Evolutionary conservation across 2,113 vertebrate genomes (phyloP).

Genomic region (Ciconia stormi): DNA sequence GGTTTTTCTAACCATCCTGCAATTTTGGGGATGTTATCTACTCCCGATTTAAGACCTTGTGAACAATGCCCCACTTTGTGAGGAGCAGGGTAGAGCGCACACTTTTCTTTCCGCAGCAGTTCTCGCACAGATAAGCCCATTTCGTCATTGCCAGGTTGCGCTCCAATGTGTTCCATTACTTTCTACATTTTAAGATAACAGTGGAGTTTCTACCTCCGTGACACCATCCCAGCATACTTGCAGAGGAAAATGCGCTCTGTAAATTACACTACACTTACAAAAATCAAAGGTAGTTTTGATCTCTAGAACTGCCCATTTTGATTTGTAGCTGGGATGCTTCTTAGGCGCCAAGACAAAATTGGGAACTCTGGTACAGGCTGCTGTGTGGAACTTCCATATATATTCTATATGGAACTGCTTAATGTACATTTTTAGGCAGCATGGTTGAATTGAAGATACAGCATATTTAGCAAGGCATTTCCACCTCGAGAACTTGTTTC

Average conservation of each 20-base stretch:
- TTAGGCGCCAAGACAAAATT: neutral
- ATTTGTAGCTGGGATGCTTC: neutral
- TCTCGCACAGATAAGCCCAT: neutral
- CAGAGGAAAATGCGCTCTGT: neutral
- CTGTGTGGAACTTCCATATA: neutral
- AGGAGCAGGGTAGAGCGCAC: neutral
- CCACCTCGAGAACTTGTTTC: neutral
- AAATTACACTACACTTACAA: neutral
- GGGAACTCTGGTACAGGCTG: neutral
- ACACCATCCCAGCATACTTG: neutral
- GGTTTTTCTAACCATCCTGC: neutral
- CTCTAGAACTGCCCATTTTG: neutral
- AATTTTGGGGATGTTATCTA: constrained; percentile 4
- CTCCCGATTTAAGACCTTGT: neutral
- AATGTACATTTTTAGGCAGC: neutral
- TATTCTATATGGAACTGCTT: neutral
- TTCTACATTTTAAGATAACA: neutral
- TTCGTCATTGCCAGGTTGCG: neutral
- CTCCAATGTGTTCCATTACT: neutral
- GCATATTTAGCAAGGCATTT: neutral
- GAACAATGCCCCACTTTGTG: neutral
- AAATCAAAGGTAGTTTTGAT: neutral
- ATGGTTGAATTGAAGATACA: neutral
- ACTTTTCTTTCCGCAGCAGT: neutral
- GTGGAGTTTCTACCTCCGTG: neutral